Percentiles rank a stretch among this genome's conserved stretches.
These are phyloP conservation scores for Aphis gossypii DNA, from an alignment of 1,140 invertebrate genomes.

Conservation along the genomic window DNA sequence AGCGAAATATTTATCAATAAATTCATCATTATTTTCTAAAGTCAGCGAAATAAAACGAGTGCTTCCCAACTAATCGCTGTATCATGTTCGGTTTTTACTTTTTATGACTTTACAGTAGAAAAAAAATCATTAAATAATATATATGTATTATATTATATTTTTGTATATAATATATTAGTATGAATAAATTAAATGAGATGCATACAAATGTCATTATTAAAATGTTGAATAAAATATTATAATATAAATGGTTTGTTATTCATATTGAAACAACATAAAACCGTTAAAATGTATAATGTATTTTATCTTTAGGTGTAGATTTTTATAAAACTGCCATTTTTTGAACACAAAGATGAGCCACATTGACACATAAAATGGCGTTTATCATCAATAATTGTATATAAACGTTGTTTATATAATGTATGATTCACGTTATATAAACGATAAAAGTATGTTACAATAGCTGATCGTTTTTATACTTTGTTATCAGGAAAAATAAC, in stretches of 20 bases:
- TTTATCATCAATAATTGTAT: neutral
- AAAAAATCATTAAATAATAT: neutral
- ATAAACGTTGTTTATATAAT: neutral
- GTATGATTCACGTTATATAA: neutral
- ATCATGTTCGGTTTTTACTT: neutral
- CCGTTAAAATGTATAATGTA: neutral
- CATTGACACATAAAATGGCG: neutral
- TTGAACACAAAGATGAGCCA: neutral
- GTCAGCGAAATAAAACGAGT: neutral
- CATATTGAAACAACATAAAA: neutral
- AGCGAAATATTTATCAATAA: neutral
- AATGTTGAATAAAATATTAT: neutral
- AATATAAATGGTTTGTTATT: neutral
- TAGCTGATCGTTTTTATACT: neutral
- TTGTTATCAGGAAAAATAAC: neutral
- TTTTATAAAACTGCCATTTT: neutral
- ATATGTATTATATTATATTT: neutral
- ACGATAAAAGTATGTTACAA: neutral
- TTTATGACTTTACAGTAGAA: neutral
- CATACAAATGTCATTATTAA: neutral
- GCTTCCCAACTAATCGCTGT: neutral
- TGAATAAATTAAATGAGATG: neutral
- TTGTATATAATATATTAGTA: neutral
- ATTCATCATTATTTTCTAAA: neutral
- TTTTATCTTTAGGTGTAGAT: neutral